Evolutionary conservation across 1,140 invertebrate genomes (phyloP).

Genomic region (Scaptomyza graminum): DNA sequence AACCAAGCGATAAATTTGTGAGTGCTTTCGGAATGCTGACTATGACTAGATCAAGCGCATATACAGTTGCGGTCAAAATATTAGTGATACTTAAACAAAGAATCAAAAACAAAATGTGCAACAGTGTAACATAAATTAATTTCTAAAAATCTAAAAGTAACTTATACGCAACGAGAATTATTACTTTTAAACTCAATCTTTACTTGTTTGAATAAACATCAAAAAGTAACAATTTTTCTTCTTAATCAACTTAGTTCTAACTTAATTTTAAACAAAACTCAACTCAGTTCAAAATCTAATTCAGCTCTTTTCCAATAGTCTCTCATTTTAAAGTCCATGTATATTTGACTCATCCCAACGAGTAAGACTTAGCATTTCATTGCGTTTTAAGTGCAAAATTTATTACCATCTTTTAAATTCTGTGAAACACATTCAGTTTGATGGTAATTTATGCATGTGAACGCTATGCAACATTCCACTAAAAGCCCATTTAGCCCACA

Average conservation of each 20-base stretch:
- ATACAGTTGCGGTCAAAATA: background rate
- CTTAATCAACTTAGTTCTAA: too few relatives aligned
- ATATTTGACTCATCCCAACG: background rate
- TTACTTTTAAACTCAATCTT: too few relatives aligned
- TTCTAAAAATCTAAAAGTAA: too few relatives aligned
- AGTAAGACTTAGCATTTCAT: background rate
- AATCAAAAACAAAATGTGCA: too few relatives aligned
- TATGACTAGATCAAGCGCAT: background rate
- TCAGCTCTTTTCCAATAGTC: background rate
- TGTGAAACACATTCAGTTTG: background rate
- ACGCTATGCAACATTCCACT: background rate
- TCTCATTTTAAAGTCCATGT: background rate
- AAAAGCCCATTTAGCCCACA: background rate
- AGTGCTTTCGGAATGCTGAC: background rate
- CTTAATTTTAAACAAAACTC: too few relatives aligned
- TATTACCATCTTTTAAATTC: background rate
- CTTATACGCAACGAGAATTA: too few relatives aligned
- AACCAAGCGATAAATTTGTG: background rate
- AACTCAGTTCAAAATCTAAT: too few relatives aligned
- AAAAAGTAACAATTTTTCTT: too few relatives aligned
- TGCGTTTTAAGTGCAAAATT: slow-evolving; percentile 2
- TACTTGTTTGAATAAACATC: too few relatives aligned
- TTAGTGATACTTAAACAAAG: too few relatives aligned
- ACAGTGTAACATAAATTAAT: too few relatives aligned
- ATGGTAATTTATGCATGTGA: slow-evolving; percentile 6